These are phyloP conservation scores for Steinernema khuongi DNA, from an alignment of 1,140 invertebrate species.

Conservation along the genomic window DNA sequence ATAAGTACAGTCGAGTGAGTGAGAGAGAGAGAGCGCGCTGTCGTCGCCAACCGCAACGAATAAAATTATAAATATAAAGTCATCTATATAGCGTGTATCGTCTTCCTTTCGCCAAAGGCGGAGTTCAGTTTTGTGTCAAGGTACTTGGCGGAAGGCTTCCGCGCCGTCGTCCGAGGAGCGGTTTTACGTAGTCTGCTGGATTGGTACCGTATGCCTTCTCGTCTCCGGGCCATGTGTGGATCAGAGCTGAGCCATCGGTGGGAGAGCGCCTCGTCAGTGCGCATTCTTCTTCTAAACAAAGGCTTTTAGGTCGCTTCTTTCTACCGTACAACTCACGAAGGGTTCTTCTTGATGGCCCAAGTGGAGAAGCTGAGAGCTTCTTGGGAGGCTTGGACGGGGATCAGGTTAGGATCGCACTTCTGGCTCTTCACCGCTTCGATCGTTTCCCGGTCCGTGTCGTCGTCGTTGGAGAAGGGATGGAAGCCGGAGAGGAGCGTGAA, in stretches of 20 bases:
- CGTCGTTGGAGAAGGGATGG: constrained; percentile 79
- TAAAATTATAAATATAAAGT: constrained; percentile 11
- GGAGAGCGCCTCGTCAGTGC: constrained; percentile 85
- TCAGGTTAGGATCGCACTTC: constrained; percentile 83
- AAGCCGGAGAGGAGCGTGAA: constrained; percentile 89
- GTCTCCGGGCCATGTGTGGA: constrained; percentile 84
- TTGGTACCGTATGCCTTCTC: constrained; percentile 70
- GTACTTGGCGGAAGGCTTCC: not conserved
- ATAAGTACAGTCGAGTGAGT: not conserved
- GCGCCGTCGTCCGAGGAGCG: constrained; percentile 35
- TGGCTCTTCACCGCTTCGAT: constrained; percentile 84
- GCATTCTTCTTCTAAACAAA: constrained; percentile 75
- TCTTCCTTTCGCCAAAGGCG: not conserved
- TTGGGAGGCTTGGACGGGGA: constrained; percentile 87
- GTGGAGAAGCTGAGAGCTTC: constrained; percentile 89
- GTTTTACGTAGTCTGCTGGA: constrained; percentile 57
- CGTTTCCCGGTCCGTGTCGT: constrained; percentile 70
- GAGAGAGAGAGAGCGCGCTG: constrained; percentile 2
- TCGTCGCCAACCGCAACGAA: constrained; percentile 1
- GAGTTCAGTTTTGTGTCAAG: not conserved
- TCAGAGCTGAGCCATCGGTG: constrained; percentile 85
- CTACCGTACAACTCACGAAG: constrained; percentile 36
- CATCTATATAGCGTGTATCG: not conserved
- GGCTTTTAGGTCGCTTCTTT: constrained; percentile 13
- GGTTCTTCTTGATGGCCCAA: constrained; percentile 78